These are phyloP conservation scores for Yponomeuta malinellus DNA, from an alignment of 2,888 invertebrate species.

Conservation along the genomic window DNA sequence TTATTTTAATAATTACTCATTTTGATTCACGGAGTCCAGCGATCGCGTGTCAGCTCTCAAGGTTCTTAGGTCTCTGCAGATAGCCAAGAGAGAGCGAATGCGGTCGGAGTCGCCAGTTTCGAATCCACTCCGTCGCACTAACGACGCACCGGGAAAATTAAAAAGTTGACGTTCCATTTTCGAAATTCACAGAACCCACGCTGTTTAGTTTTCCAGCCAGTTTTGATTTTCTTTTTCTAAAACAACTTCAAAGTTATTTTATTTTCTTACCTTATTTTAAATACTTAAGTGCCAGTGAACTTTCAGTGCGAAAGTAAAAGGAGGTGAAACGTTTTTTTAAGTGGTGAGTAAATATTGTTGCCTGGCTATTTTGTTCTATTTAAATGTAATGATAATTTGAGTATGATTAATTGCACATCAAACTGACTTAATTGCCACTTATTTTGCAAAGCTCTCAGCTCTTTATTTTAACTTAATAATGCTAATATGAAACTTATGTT, in stretches of 20 bases:
- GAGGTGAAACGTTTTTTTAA: constrained; percentile 52
- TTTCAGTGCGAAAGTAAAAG: constrained; percentile 53
- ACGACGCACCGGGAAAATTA: constrained; percentile 32
- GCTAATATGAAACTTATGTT: no score
- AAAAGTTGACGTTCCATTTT: constrained; percentile 39
- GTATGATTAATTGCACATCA: background rate
- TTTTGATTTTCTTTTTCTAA: constrained; percentile 17
- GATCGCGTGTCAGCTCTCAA: constrained; percentile 36
- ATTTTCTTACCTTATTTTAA: constrained; percentile 23
- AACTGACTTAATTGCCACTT: no score
- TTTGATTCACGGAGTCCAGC: background rate
- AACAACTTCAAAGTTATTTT: constrained; percentile 20
- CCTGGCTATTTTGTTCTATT: background rate
- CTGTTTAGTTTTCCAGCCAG: constrained; percentile 31
- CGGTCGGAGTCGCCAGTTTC: constrained; percentile 44
- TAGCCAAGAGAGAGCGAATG: constrained; percentile 56
- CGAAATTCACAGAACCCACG: constrained; percentile 33
- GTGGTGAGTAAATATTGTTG: constrained; percentile 40
- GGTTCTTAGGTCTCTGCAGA: constrained; percentile 33
- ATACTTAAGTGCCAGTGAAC: constrained; percentile 17
- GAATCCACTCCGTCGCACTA: constrained; percentile 35
- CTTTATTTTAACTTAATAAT: no score
- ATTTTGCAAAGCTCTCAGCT: no score
- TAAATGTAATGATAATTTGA: background rate
- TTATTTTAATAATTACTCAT: background rate